A percentile compares a stretch with the other conserved stretches of the same genome.
These are phyloP conservation scores for Stenoptilia bipunctidactyla DNA, from an alignment of 2,888 invertebrate species.

Conservation along the genomic window DNA sequence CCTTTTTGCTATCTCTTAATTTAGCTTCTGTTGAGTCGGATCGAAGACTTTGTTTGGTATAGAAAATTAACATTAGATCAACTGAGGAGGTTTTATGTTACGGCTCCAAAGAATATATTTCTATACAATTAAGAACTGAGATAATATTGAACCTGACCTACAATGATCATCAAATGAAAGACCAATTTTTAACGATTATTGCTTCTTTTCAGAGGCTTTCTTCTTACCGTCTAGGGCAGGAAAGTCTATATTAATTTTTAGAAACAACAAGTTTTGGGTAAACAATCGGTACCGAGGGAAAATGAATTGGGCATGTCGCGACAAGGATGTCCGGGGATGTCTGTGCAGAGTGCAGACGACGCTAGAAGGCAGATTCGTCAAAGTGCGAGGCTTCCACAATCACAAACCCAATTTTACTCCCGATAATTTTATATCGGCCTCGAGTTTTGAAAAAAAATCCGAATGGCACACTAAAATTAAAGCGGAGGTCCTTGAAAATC, in stretches of 20 bases:
- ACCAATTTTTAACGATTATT: not conserved
- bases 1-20: too few species aligned
- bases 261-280: conserved; percentile 60
- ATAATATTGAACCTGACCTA: too few species aligned
- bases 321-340: conserved; percentile 53
- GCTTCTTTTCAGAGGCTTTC: conserved; percentile 45
- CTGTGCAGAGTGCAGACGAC: conserved; percentile 61
- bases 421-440: conserved; percentile 36
- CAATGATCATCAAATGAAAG: not conserved
- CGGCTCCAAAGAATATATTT: too few species aligned
- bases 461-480: conserved; percentile 20
- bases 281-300: conserved; percentile 60
- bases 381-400: conserved; percentile 48
- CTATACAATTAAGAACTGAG: too few species aligned
- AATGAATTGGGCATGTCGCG: conserved; percentile 61
- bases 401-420: conserved; percentile 55
- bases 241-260: conserved; percentile 57
- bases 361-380: conserved; percentile 50
- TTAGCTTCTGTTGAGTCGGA: too few species aligned
- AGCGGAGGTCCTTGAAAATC: conserved; percentile 3
- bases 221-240: conserved; percentile 60
- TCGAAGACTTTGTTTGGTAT: too few species aligned
- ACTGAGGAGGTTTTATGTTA: too few species aligned
- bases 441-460: conserved; percentile 14
- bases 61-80: too few species aligned